Percentiles rank a stretch among this genome's conserved stretches.
Evolutionary conservation across 2,888 invertebrate species (phyloP).

Genomic region (Drosophila helvetica): DNA sequence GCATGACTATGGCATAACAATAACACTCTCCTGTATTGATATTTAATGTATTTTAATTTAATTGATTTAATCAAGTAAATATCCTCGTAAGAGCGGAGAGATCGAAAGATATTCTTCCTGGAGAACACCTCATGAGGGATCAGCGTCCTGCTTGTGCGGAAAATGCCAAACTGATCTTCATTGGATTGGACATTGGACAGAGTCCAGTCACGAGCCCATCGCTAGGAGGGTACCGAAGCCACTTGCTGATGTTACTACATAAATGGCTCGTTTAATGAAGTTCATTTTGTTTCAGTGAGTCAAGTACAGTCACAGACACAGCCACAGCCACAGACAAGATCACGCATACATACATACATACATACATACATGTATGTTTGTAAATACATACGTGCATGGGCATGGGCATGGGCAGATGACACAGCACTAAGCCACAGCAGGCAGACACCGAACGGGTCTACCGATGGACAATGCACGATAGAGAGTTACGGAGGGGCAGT

Average conservation of each 20-base stretch:
- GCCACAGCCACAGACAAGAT: neutral
- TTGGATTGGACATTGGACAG: too few species aligned
- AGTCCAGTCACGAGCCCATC: slow-evolving; percentile 18
- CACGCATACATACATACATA: slow-evolving; percentile 17
- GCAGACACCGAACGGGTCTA: slow-evolving; percentile 10
- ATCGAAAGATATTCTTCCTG: too few species aligned
- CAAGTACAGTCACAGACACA: slow-evolving; percentile 10
- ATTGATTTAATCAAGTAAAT: too few species aligned
- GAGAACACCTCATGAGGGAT: too few species aligned
- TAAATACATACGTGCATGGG: neutral
- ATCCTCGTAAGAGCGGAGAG: too few species aligned
- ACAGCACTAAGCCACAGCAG: slow-evolving; percentile 27
- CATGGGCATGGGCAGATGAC: slow-evolving; percentile 21
- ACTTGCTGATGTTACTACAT: slow-evolving; percentile 38
- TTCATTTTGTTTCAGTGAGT: slow-evolving; percentile 47
- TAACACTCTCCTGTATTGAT: too few species aligned
- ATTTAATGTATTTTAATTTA: too few species aligned
- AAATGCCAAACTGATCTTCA: too few species aligned
- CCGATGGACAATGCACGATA: neutral
- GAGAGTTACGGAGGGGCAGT: too few species aligned
- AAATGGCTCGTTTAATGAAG: slow-evolving; percentile 49
- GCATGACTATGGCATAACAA: too few species aligned
- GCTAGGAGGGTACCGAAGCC: slow-evolving; percentile 5
- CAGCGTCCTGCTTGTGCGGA: neutral
- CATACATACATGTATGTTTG: neutral